Base-by-base conservation (phyloP, 2,888 invertebrate genomes). In the Pammene fasciana region DNA sequence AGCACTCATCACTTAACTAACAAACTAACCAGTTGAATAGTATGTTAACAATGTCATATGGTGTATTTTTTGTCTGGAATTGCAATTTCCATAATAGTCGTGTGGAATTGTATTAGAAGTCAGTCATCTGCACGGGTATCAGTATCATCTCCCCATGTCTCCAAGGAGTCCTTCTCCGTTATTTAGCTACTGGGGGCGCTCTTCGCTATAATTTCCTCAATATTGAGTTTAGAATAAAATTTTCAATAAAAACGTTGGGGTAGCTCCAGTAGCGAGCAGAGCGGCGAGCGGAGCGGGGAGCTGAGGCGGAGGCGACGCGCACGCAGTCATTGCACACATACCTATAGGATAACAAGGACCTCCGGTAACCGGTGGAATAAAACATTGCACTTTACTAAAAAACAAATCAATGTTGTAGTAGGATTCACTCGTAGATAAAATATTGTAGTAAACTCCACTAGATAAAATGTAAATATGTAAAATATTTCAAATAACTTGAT, bases 381-480 rank as follows among this genome's bases (percentile, higher is more conserved):
- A 92, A 90, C 89, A 92, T 92, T 89, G 91, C 89, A 92, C 89
- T 90, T 90, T 88, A 87, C 84, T 88, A 90, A 90, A 84, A 87
- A 92, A 88, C 87, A 87, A 93, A 93, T 92, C 93, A 93, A 93
- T 92, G 81, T 92, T 92, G 92, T 92, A 92, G 90, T 93, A 93
- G 88, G 92, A 89, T 86, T 82, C 91, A 89, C 93, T 93, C 92
- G 85, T 89, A 87, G 88, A 89, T 92, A 89, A 90, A 91, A 90
- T 92, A 89, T 89, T 90, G 91, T 92, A 90, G 86, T 92, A 92
- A 87, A 90, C 91, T 90, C 91, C 92, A 85, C 86, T 89, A 90
- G 91, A 92, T 92, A 92, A 91, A 90, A 91, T 92, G 90, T 92
- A 91, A 90, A 92, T 90, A 90, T 91, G 91, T 91, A 90, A 91